Conservation (phyloP, 2,888 invertebrate species). For the Poecilus cupreus region DNA sequence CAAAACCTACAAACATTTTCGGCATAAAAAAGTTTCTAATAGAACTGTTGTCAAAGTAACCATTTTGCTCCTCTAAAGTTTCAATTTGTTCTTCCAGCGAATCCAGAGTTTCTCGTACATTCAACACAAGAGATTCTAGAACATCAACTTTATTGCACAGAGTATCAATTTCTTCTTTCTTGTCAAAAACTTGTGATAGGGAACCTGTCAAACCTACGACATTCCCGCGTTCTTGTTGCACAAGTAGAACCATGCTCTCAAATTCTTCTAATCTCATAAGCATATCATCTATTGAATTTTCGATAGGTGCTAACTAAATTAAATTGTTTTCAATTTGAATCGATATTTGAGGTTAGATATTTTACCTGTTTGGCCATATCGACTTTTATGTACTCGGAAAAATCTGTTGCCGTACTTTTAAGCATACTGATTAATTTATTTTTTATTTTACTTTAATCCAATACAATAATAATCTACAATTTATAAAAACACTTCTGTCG, state of each 20-base stretch:
- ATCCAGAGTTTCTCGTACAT: slow-evolving; percentile 75
- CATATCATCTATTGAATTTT: slow-evolving; percentile 81
- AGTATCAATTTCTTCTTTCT: slow-evolving; percentile 74
- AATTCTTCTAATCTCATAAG: slow-evolving; percentile 80
- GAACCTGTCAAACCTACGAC: slow-evolving; percentile 72
- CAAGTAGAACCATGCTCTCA: slow-evolving; percentile 77
- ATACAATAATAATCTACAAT: too few species aligned
- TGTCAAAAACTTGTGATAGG: slow-evolving; percentile 74
- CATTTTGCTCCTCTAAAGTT: slow-evolving; percentile 77
- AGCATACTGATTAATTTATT: slow-evolving; percentile 58
- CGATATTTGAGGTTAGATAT: background rate
- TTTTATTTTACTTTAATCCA: background rate
- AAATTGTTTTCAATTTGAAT: background rate
- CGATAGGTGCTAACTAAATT: slow-evolving; percentile 72
- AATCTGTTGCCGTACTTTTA: slow-evolving; percentile 52
- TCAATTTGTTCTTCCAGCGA: slow-evolving; percentile 77
- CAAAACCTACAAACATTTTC: slow-evolving; percentile 72
- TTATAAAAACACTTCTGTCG: too few species aligned
- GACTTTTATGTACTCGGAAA: slow-evolving; percentile 36
- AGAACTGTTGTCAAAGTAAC: slow-evolving; percentile 75
- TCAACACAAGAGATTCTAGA: slow-evolving; percentile 75
- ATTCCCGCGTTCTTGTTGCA: slow-evolving; percentile 72
- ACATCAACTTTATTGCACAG: slow-evolving; percentile 76
- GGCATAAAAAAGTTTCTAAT: slow-evolving; percentile 78
- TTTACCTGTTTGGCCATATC: slow-evolving; percentile 62